These are phyloP conservation scores for Sphaerophoria rueppellii DNA, from an alignment of 2,888 invertebrate genomes.

Conservation along the genomic window DNA sequence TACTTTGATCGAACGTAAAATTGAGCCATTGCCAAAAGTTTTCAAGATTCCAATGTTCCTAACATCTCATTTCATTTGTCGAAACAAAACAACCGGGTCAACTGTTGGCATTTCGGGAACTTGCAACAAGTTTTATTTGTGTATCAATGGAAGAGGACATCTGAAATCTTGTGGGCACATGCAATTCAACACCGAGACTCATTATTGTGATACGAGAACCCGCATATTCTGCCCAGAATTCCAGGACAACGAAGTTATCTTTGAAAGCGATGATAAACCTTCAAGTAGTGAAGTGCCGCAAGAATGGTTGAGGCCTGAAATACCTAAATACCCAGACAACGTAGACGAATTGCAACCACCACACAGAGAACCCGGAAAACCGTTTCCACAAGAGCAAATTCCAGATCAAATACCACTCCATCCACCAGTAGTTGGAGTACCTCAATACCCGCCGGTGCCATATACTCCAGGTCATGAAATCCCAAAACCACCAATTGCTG, in stretches of 20 bases:
- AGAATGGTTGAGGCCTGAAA: slow-evolving; percentile 3
- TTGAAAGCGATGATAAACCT: slow-evolving; percentile 37
- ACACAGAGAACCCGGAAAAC: slow-evolving; percentile 18
- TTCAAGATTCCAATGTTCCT: slow-evolving; percentile 22
- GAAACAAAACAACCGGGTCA: slow-evolving; percentile 10
- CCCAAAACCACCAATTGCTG: background rate
- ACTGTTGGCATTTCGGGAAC: slow-evolving; percentile 29
- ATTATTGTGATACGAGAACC: slow-evolving; percentile 48
- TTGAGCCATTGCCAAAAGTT: background rate
- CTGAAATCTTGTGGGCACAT: slow-evolving; percentile 58
- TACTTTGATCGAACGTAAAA: background rate
- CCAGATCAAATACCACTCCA: background rate
- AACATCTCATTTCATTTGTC: slow-evolving; percentile 45
- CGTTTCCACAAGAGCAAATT: background rate
- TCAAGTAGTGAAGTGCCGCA: background rate
- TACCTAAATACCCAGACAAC: background rate
- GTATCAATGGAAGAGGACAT: slow-evolving; percentile 38
- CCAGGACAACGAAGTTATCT: slow-evolving; percentile 31
- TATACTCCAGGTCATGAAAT: background rate
- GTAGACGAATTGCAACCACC: slow-evolving; percentile 1
- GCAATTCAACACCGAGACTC: slow-evolving; percentile 39
- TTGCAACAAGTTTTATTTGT: slow-evolving; percentile 65
- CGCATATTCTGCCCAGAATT: slow-evolving; percentile 43
- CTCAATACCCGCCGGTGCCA: slow-evolving; percentile 1
- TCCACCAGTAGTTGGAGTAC: slow-evolving; percentile 7